These are phyloP conservation scores for Anthonomus grandis DNA, from an alignment of 1,140 invertebrate genomes.

Conservation along the genomic window DNA sequence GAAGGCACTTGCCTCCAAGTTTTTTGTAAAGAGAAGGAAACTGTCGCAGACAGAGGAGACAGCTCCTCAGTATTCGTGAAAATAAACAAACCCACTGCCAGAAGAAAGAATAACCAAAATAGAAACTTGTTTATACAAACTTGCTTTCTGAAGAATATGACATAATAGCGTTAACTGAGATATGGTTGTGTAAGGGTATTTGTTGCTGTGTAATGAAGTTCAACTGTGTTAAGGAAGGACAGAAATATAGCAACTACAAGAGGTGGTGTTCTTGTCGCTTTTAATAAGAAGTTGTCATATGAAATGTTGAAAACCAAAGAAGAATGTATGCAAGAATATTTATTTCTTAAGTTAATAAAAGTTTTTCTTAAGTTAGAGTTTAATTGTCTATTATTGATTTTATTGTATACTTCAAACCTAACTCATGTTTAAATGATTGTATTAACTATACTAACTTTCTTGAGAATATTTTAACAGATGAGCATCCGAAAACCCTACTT, in stretches of 20 bases:
- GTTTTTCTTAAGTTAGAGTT: too few relatives aligned
- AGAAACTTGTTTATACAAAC: background rate
- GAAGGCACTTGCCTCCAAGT: too few relatives aligned
- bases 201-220: background rate
- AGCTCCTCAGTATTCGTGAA: background rate
- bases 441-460: background rate
- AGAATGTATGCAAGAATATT: background rate
- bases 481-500: background rate
- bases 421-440: too few relatives aligned
- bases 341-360: background rate
- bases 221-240: background rate
- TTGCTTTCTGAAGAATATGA: slow-evolving; percentile 2
- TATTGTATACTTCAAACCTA: too few relatives aligned
- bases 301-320: background rate
- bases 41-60: background rate
- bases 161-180: slow-evolving; percentile 3
- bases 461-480: background rate
- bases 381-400: too few relatives aligned
- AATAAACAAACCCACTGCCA: background rate
- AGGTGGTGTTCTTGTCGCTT: background rate
- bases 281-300: background rate
- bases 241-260: background rate
- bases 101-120: background rate
- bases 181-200: slow-evolving; percentile 3
- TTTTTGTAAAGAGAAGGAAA: too few relatives aligned